Conservation (phyloP, 2,888 invertebrate genomes). For the Drosophila putrida region DNA sequence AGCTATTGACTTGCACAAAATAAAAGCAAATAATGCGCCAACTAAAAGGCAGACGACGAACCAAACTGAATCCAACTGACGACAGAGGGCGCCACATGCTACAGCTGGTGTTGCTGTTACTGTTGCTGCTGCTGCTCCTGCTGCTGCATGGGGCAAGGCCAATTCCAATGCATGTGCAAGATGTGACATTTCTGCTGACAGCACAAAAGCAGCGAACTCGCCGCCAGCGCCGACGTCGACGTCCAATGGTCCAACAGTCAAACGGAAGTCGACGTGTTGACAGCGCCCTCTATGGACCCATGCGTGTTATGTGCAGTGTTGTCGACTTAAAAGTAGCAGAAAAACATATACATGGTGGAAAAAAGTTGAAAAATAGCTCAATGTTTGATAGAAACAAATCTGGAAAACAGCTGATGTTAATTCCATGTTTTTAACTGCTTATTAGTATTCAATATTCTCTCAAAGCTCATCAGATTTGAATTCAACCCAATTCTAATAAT, state of each 20-base stretch:
- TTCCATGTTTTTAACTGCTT: too few species aligned
- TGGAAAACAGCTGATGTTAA: too few species aligned
- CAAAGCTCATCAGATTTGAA: too few species aligned
- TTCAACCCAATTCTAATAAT: too few species aligned
- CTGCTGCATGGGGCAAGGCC: slow-evolving; percentile 33
- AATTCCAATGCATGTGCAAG: slow-evolving; percentile 72
- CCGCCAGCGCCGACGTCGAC: slow-evolving; percentile 14
- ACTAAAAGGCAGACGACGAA: slow-evolving; percentile 39
- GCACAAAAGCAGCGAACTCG: slow-evolving; percentile 59
- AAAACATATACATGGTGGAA: too few species aligned
- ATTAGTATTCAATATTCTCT: too few species aligned
- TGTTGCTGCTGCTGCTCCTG: slow-evolving; percentile 6
- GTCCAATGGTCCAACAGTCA: slow-evolving; percentile 20
- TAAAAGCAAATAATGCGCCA: slow-evolving; percentile 75
- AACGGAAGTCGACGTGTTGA: slow-evolving; percentile 80
- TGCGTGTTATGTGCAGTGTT: slow-evolving; percentile 27
- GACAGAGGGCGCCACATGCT: slow-evolving; percentile 52
- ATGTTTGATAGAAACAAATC: too few species aligned
- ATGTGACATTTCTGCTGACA: slow-evolving; percentile 80
- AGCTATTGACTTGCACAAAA: slow-evolving; percentile 79
- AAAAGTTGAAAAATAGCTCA: too few species aligned
- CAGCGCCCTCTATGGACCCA: slow-evolving; percentile 73
- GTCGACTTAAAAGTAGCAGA: too few species aligned
- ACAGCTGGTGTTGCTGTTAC: slow-evolving; percentile 1
- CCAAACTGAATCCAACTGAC: slow-evolving; percentile 15